A percentile compares a stretch with the other conserved stretches of the same genome.
Conservation (phyloP, 2,888 invertebrate species). For the Agrotis puta region DNA sequence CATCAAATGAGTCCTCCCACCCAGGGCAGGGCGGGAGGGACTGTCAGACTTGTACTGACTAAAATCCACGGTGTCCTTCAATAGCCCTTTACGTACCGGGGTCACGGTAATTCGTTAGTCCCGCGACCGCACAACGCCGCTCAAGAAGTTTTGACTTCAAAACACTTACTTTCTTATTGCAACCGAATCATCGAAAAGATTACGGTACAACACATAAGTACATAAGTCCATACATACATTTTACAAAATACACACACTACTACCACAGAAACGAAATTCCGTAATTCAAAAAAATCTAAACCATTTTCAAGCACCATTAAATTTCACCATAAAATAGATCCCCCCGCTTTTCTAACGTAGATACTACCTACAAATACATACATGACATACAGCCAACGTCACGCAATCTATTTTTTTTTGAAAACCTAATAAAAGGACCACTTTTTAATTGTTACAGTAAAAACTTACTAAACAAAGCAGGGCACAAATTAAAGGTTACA, state of each 20-base stretch:
- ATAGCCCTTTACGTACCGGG: too few species aligned
- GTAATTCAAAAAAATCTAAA: conserved; percentile 39
- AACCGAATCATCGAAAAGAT: too few species aligned
- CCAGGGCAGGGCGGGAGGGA: too few species aligned
- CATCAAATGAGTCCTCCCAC: too few species aligned
- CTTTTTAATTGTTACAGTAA: conserved; percentile 66
- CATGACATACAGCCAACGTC: conserved; percentile 6
- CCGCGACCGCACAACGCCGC: too few species aligned
- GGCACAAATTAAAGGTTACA: conserved; percentile 9
- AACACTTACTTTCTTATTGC: too few species aligned
- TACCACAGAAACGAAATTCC: neutral
- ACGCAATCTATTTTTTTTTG: conserved; percentile 52
- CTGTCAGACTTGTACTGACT: too few species aligned
- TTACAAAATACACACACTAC: conserved; percentile 3
- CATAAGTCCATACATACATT: too few species aligned
- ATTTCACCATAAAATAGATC: conserved; percentile 37
- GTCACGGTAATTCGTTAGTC: too few species aligned
- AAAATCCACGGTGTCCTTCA: too few species aligned
- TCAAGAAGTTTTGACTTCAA: too few species aligned
- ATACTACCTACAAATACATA: neutral
- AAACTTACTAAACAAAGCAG: conserved; percentile 20
- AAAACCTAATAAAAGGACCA: conserved; percentile 52
- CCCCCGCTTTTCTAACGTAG: conserved; percentile 11
- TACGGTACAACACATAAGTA: too few species aligned
- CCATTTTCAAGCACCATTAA: conserved; percentile 45